Base-by-base conservation (phyloP, 2,113 vertebrate species). In the Ploceus nigricollis region DNA sequence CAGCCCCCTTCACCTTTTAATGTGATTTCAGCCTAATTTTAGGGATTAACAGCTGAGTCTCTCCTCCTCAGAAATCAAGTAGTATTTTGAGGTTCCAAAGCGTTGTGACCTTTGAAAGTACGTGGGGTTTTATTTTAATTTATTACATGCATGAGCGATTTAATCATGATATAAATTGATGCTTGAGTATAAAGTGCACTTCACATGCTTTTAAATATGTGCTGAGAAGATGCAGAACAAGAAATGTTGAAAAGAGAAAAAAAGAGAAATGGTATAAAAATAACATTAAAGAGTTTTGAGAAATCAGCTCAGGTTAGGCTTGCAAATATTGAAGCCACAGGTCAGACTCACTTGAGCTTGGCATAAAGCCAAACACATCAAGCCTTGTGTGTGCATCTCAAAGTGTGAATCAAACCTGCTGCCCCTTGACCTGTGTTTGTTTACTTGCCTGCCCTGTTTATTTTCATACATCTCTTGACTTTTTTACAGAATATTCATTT, bases 351-450 rank as follows among this genome's bases (percentile, higher is more conserved):
- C 53, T 57, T 44, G 23, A 72, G 25, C 12, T 19, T 61, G 54
- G 25, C 5, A 45, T 31, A 27, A 61, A 93, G 7, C 25, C 66
- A 58, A 61, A 80, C 21, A 8, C 54, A 64, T 22, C 81, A 80
- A 25, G 60, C 33, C 8, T 91, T 30, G 39, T 45, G 22, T 54
- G 19, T 40, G 25, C 57, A 61, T 76, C 16, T 6, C 57, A 60
- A 56, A 82, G 7, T 60, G 42, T 69, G 61, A 60, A 30, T 30
- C 53, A 82, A 71, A 84, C 44, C 31, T 56, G 37, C 69, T 81
- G 53, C 37, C 58, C 19, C 13, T 47, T 4, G 2, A 31, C 0
- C 0, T 37, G 4, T 16, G 10, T 11, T 94, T 75, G 10, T 73
- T 94, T 87, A n/a, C 21, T 11, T 0, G 0, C 14, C 35, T 54